phyloP scores from a whole-genome alignment of 2,797 vertebrate species.

The Lithobates sylvaticus region DNA sequence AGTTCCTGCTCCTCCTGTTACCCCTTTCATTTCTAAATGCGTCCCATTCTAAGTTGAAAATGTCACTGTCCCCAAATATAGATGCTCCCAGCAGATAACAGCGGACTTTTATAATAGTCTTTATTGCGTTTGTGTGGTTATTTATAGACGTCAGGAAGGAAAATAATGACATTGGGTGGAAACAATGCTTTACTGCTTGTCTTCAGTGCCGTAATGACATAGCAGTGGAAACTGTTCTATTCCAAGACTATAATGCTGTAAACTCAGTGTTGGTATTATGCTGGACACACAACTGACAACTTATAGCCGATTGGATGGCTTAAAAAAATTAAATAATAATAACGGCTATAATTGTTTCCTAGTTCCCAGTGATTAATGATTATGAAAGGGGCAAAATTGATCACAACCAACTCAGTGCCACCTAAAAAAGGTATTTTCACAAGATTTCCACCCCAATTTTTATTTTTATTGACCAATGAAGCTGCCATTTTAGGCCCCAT shows the following conservation, averaged over 20 bases:
- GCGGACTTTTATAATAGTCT: neutral
- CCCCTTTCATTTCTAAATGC: neutral
- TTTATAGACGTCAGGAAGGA: constrained; percentile 41
- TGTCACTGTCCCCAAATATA: constrained; percentile 22
- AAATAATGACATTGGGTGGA: constrained; percentile 29
- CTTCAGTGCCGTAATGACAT: neutral
- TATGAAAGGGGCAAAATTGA: too few species aligned
- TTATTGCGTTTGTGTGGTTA: neutral
- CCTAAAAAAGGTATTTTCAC: too few species aligned
- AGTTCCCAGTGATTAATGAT: too few species aligned
- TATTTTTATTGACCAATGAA: too few species aligned
- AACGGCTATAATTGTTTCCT: too few species aligned
- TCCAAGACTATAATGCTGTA: neutral
- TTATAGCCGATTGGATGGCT: too few species aligned
- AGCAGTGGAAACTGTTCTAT: neutral
- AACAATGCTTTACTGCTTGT: constrained; percentile 15
- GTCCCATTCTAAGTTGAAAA: neutral
- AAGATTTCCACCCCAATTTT: too few species aligned
- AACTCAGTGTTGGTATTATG: too few species aligned
- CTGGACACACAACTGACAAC: too few species aligned
- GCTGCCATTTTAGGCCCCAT: too few species aligned
- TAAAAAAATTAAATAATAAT: too few species aligned
- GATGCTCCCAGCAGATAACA: constrained; percentile 15
- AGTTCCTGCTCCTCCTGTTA: neutral
- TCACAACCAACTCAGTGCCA: too few species aligned